These are phyloP conservation scores for Zapus hudsonius DNA, from an alignment of 2,113 vertebrate genomes.

Conservation along the genomic window DNA sequence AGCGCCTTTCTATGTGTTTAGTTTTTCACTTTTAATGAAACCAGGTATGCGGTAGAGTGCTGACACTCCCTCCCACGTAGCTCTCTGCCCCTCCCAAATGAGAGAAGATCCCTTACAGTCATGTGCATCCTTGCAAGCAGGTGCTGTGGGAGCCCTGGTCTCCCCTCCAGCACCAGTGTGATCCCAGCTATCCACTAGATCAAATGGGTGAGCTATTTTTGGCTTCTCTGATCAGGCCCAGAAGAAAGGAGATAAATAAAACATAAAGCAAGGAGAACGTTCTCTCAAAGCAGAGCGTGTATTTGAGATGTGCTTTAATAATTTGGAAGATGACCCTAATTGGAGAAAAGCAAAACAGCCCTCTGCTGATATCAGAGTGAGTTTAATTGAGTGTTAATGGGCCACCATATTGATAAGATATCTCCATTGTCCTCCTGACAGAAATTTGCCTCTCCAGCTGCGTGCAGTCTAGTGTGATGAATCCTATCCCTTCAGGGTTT, in stretches of 20 bases:
- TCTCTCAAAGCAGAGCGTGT: neutral
- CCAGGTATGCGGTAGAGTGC: conserved; percentile 60
- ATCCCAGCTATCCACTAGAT: neutral
- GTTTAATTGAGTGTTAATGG: conserved; percentile 62
- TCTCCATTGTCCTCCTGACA: conserved; percentile 33
- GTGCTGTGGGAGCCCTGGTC: neutral
- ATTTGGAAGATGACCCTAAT: conserved; percentile 48
- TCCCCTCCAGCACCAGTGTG: neutral
- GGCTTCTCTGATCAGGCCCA: conserved; percentile 28
- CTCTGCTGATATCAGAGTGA: conserved; percentile 25
- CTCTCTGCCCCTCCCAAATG: neutral
- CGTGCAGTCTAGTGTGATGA: neutral
- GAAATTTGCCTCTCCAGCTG: conserved; percentile 6
- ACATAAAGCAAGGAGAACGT: conserved; percentile 48
- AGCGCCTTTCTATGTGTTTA: conserved; percentile 71
- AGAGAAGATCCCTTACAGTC: neutral
- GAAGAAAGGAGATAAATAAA: conserved; percentile 48
- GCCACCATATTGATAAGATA: conserved; percentile 20
- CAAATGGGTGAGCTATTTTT: conserved; percentile 56
- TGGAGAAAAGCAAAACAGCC: conserved; percentile 45
- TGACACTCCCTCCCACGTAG: neutral
- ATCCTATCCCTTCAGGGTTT: neutral
- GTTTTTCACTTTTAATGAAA: conserved; percentile 77
- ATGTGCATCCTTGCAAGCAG: neutral
- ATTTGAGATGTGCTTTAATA: conserved; percentile 22